These are phyloP conservation scores for Camponotus vicinus DNA, from an alignment of 1,140 invertebrate genomes.

Conservation along the genomic window DNA sequence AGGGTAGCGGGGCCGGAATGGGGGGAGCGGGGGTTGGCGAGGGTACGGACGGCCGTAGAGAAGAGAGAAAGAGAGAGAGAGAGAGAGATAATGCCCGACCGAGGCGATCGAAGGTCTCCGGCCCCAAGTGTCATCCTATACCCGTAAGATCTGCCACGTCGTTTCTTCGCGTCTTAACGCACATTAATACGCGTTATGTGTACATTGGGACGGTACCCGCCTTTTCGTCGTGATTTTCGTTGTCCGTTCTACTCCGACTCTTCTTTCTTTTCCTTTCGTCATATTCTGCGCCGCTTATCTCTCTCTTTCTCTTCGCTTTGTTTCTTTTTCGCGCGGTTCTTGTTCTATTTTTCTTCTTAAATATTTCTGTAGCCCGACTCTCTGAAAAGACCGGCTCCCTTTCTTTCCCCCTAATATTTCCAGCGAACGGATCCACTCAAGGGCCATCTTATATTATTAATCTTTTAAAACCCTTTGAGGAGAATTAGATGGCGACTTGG, in stretches of 20 bases:
- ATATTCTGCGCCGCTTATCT: slow-evolving; percentile 21
- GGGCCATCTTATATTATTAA: slow-evolving; percentile 18
- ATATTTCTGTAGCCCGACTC: slow-evolving; percentile 26
- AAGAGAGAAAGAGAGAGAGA: slow-evolving; percentile 51
- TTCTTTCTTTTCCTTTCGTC: slow-evolving; percentile 25
- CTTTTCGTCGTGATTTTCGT: slow-evolving; percentile 70
- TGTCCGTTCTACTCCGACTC: slow-evolving; percentile 20
- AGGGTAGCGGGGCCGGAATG: neutral
- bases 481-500: slow-evolving; percentile 39
- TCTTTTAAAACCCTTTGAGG: slow-evolving; percentile 18
- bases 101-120: slow-evolving; percentile 68
- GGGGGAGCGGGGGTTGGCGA: neutral
- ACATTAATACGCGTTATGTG: slow-evolving; percentile 78
- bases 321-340: neutral
- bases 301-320: neutral
- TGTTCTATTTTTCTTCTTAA: slow-evolving; percentile 19
- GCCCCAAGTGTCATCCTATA: slow-evolving; percentile 83
- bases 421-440: slow-evolving; percentile 4
- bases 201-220: slow-evolving; percentile 68
- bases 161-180: slow-evolving; percentile 78
- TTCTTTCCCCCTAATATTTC: slow-evolving; percentile 50
- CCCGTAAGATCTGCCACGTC: slow-evolving; percentile 79
- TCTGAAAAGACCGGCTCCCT: slow-evolving; percentile 1
- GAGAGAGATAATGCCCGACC: slow-evolving; percentile 53
- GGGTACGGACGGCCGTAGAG: neutral